Conservation (phyloP, 2,113 vertebrate genomes). For the Catharus fuscescens region DNA sequence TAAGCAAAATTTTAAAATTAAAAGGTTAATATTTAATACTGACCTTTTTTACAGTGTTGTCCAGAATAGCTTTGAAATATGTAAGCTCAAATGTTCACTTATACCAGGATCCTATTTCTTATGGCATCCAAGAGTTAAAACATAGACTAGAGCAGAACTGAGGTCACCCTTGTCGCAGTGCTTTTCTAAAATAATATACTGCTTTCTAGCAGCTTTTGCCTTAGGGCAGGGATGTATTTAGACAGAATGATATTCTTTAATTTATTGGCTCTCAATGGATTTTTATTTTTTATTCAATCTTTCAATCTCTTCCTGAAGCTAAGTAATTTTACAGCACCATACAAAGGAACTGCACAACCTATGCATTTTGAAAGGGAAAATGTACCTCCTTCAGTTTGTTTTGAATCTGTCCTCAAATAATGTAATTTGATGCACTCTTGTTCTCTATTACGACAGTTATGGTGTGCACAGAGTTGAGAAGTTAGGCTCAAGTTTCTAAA, state of each 20-base stretch:
- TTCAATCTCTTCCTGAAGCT: background rate
- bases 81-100: background rate
- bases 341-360: background rate
- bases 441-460: background rate
- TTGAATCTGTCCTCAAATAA: background rate
- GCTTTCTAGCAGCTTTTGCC: background rate
- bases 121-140: background rate
- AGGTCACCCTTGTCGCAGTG: background rate
- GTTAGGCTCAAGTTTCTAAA: background rate
- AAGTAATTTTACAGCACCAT: background rate
- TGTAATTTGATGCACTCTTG: background rate
- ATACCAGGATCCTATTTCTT: background rate
- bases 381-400: background rate
- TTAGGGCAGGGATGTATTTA: background rate
- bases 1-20: background rate
- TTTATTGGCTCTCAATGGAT: background rate
- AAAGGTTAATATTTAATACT: background rate
- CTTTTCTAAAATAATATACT: background rate
- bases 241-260: background rate
- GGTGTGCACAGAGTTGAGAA: background rate
- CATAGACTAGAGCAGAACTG: background rate
- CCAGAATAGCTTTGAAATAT: background rate
- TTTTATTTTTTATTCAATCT: constrained; percentile 6
- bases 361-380: background rate
- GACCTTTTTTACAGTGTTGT: background rate